Conservation (phyloP, 2,888 invertebrate genomes). For the Lagria hirta region DNA sequence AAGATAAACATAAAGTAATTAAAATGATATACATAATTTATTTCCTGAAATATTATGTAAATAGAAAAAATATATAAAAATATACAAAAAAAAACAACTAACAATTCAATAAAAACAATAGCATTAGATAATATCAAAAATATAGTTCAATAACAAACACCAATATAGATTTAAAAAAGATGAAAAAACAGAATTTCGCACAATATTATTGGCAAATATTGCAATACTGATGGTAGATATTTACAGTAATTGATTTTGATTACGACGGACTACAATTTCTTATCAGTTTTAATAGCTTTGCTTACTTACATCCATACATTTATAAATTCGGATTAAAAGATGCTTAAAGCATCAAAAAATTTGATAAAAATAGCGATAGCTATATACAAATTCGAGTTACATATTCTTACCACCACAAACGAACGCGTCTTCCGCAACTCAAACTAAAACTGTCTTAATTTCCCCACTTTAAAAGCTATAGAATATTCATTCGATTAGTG, state of each 20-base stretch:
- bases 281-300: too few species aligned
- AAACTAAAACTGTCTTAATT: too few species aligned
- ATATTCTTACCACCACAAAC: too few species aligned
- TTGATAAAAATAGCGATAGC: too few species aligned
- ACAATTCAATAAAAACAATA: constrained; percentile 16
- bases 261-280: constrained; percentile 13
- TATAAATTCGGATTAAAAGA: constrained; percentile 25
- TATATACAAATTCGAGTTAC: too few species aligned
- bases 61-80: constrained; percentile 21
- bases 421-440: too few species aligned
- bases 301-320: constrained; percentile 16
- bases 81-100: constrained; percentile 18
- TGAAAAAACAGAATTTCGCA: constrained; percentile 15
- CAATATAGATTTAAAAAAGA: too few species aligned
- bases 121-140: constrained; percentile 21
- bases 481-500: too few species aligned
- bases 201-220: constrained; percentile 17
- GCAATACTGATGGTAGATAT: constrained; percentile 23
- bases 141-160: constrained; percentile 16
- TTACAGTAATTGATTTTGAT: too few species aligned
- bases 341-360: constrained; percentile 7
- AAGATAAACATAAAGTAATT: too few species aligned
- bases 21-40: too few species aligned
- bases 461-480: too few species aligned
- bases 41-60: constrained; percentile 6